These are phyloP conservation scores for Alcedo quadribrachys DNA, from an alignment of 2,797 vertebrate genomes.

Conservation along the genomic window DNA sequence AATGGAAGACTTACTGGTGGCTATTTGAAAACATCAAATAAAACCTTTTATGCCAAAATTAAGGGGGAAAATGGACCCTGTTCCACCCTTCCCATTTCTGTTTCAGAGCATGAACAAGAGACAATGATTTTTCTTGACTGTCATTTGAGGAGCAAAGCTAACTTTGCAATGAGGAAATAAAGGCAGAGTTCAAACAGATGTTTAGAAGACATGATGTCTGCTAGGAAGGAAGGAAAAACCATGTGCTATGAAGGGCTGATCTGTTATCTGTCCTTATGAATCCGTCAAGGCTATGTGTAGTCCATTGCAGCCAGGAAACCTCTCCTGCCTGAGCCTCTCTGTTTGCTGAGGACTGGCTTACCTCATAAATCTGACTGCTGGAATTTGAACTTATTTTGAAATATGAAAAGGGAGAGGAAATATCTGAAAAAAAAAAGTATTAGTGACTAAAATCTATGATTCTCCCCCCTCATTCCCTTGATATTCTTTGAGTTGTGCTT, in stretches of 20 bases:
- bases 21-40: neutral
- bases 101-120: neutral
- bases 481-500: neutral
- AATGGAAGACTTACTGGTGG: neutral
- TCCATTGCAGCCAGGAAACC: neutral
- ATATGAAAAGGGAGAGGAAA: neutral
- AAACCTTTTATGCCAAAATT: neutral
- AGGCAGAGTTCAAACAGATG: neutral
- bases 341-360: neutral
- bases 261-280: neutral
- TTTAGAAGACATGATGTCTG: neutral
- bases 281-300: rapidly evolving
- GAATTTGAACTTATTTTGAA: neutral
- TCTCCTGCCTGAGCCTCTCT: neutral
- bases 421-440: neutral
- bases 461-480: neutral
- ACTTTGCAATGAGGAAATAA: neutral
- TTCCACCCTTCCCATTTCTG: neutral
- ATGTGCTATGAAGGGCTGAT: neutral
- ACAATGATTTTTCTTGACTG: neutral
- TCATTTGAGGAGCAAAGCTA: neutral
- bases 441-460: neutral
- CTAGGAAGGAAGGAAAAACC: neutral
- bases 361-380: neutral
- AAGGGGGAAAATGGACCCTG: neutral